Percentiles rank a stretch among this genome's conserved stretches.
Evolutionary conservation across 2,888 invertebrate species (phyloP).

Genomic region (Embidobia sp.): DNA sequence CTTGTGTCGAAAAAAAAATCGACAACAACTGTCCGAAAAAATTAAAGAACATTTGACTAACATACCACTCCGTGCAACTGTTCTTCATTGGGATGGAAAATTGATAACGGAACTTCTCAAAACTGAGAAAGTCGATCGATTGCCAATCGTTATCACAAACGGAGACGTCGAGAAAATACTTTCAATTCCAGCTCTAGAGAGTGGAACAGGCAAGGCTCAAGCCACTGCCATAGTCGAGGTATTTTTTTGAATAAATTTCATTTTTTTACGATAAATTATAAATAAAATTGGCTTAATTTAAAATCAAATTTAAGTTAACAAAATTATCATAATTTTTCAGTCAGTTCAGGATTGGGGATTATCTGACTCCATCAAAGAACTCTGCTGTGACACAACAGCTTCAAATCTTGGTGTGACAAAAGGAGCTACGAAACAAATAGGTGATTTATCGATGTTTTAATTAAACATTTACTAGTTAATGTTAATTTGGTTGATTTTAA

Average conservation of each 20-base stretch:
- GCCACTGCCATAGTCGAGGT: neutral
- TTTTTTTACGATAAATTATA: neutral
- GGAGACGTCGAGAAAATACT: constrained; percentile 17
- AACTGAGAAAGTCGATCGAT: constrained; percentile 9
- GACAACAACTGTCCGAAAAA: constrained; percentile 2
- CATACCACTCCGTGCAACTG: constrained; percentile 4
- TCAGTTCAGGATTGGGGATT: constrained; percentile 12
- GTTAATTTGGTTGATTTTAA: too few relatives aligned
- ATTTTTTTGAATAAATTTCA: neutral
- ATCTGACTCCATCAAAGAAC: constrained; percentile 7
- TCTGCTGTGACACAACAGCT: constrained; percentile 20
- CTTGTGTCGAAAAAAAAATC: neutral
- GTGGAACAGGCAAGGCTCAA: constrained; percentile 4
- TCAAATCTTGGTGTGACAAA: constrained; percentile 15
- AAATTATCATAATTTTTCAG: constrained; percentile 4
- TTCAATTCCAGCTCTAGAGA: constrained; percentile 6
- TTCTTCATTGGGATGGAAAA: constrained; percentile 22
- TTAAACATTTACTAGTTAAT: too few relatives aligned
- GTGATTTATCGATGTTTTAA: constrained; percentile 12
- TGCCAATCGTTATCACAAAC: constrained; percentile 11
- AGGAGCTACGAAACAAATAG: constrained; percentile 6
- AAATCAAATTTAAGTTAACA: neutral
- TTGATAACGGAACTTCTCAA: neutral
- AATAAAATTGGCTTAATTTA: neutral
- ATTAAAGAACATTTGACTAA: constrained; percentile 14